Base-by-base conservation (phyloP, 2,888 invertebrate genomes). In the Tetragonisca angustula region DNA sequence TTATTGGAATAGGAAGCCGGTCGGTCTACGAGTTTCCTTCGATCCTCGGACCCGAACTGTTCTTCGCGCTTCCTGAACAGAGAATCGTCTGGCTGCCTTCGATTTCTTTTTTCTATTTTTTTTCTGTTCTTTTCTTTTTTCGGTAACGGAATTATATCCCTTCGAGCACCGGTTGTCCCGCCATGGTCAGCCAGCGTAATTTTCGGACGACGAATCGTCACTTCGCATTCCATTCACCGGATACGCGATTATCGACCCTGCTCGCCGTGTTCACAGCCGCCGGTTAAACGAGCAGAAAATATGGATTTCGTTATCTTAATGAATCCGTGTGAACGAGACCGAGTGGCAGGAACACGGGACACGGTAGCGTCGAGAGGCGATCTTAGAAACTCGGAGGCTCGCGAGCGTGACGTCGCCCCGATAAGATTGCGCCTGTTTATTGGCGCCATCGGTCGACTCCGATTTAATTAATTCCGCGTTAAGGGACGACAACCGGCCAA, bases 141-240 rank as follows among this genome's bases (percentile, higher is more conserved):
- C 70, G 80, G 85, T 81, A 88, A 87, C 73, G 77, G 88, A 86
- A 88, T 87, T 87, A 88, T 84, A 87, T 84, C 79, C 88, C 78
- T 83, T 82, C 79, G 74, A 84, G 79, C 80, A 71, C 65, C 62
- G 78, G 62, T 79, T 74, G 72, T 64, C 74, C 19, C 62, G 61
- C 43, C 65, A 43, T 11, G 79, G 79, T 76, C 82, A 89, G 87
- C 82, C 89, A 76, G 87, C 83, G 76, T 79, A 89, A 88, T 89
- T 87, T 85, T 76, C 81, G 72, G 82, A 85, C 86, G 86, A 87
- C 88, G 86, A 87, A 90, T 91, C 90, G 90, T 89, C 91, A 86
- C 86, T 81, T 90, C 85, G 88, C 90, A 90, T 91, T 91, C 89
- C 89, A 83, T 85, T 89, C 68, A 62, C 54, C 79, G 59, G 64